Percentiles rank a stretch among this genome's conserved stretches.
These are phyloP conservation scores for Bambusicola thoracicus DNA, from an alignment of 2,113 vertebrate species.

Conservation along the genomic window DNA sequence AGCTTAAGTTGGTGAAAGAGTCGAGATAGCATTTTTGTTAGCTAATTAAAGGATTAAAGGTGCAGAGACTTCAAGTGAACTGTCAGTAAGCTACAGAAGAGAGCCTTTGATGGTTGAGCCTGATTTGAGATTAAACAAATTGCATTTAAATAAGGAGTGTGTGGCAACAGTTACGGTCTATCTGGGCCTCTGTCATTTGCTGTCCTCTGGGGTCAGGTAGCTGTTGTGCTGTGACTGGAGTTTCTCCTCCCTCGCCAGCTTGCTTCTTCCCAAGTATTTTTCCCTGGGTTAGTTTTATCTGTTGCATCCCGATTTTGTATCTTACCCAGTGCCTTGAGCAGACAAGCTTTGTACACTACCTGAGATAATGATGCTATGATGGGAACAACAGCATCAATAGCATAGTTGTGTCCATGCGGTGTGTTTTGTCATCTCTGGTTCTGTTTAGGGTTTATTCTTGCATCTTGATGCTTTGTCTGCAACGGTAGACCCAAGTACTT, in stretches of 20 bases:
- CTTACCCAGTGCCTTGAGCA: background rate
- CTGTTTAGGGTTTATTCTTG: background rate
- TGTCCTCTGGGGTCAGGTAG: background rate
- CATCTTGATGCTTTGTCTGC: background rate
- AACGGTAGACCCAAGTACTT: background rate
- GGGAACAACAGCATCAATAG: background rate
- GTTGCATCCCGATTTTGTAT: background rate
- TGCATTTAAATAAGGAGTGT: conserved; percentile 63
- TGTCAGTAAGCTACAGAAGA: conserved; percentile 41
- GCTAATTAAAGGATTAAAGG: conserved; percentile 71
- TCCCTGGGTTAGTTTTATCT: background rate
- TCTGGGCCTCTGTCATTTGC: background rate
- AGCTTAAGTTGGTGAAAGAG: conserved; percentile 52
- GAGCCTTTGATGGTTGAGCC: conserved; percentile 53
- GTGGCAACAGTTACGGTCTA: conserved; percentile 9
- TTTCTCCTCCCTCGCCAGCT: background rate
- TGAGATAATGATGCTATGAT: background rate
- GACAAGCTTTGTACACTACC: fast-evolving
- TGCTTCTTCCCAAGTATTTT: background rate
- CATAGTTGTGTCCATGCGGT: background rate
- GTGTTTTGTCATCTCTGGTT: background rate
- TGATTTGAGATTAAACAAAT: conserved; percentile 58
- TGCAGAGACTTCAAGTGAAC: conserved; percentile 31
- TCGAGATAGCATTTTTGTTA: conserved; percentile 53
- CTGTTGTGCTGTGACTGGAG: background rate